Base-by-base conservation (phyloP, 2,888 invertebrate genomes). In the Brachylomia viminalis region DNA sequence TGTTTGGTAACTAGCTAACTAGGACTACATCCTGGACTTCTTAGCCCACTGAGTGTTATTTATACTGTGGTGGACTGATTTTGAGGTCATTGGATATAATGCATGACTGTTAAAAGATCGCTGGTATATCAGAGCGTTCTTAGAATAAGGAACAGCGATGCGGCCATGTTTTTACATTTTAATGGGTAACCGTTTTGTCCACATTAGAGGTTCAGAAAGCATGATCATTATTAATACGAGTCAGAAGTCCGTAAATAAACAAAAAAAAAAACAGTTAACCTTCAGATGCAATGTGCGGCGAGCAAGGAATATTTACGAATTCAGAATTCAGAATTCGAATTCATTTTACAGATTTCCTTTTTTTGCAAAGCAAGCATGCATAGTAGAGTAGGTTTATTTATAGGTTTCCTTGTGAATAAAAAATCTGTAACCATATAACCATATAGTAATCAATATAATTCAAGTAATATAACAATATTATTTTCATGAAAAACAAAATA, bases 1-100 rank as follows among this genome's bases (percentile, higher is more conserved):
- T 83, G 54, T 77, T 74, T 69, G 83, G 84, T 66, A 80, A 73
- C 33, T 77, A 72, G 84, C 38, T 38, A 38, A 38, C 38, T 38
- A 5, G 38, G 20, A 56, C 52, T 54, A 64, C 73, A 83, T 83
- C 83, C 83, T 77, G 84, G 62, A 84, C 38, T n/a, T 61, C 42
- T 70, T 27, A 38, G 20, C 45, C 7, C 38, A 52, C 42, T 65
- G 61, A 30, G 56, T 52, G 69, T 66, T 61, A 58, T 42, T 71
- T 78, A 70, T 70, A 74, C 67, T 64, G 62, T 38, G 10, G 4
- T 47, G 17, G 17, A 33, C 49, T 52, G 49, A 80, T 62, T 56
- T 81, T 61, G 33, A 68, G 80, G 79, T 74, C 74, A 80, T 49
- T 54, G 47, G 47, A 33, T 80, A 56, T 42, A 56, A 71, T 59